phyloP scores from a whole-genome alignment of 2,113 vertebrate species.

The Melanostigma gelatinosum region DNA sequence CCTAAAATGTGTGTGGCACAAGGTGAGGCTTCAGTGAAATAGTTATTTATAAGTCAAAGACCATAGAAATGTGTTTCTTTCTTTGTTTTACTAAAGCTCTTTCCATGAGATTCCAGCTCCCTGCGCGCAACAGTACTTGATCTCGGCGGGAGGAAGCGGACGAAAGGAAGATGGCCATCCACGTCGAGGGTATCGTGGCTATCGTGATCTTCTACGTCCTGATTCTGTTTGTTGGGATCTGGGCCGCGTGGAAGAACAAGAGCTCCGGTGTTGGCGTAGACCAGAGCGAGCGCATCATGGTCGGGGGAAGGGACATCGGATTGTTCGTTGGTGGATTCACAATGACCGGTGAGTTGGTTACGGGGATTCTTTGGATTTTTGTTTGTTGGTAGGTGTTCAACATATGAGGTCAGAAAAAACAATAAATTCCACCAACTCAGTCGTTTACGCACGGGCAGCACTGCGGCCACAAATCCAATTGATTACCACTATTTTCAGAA shows the following conservation, averaged over 20 bases:
- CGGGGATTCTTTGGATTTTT: not conserved
- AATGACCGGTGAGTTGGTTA: slow-evolving; percentile 91
- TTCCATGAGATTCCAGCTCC: slow-evolving; percentile 83
- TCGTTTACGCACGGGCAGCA: slow-evolving; percentile 51
- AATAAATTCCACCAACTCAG: not conserved
- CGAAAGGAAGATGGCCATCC: slow-evolving; percentile 86
- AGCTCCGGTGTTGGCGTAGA: slow-evolving; percentile 82
- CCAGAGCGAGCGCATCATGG: slow-evolving; percentile 94
- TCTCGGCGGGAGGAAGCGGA: slow-evolving; percentile 49
- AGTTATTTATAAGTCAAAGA: not conserved
- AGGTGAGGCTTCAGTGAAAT: not conserved
- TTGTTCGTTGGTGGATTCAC: slow-evolving; percentile 97
- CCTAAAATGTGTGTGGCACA: not conserved
- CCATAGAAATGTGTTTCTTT: not conserved
- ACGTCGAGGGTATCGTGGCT: slow-evolving; percentile 92
- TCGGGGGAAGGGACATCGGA: slow-evolving; percentile 96
- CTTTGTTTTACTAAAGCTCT: slow-evolving; percentile 31
- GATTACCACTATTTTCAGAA: not conserved
- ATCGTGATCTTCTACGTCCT: slow-evolving; percentile 94
- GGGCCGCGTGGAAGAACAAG: slow-evolving; percentile 99
- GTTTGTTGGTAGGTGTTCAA: not conserved
- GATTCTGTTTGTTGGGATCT: slow-evolving; percentile 95
- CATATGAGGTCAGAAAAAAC: not conserved
- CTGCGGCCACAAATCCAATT: not conserved
- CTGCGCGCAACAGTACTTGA: slow-evolving; percentile 58